Percentiles rank a stretch among this genome's conserved stretches.
Conservation (phyloP, 2,113 vertebrate species). For the Athene cunicularia region DNA sequence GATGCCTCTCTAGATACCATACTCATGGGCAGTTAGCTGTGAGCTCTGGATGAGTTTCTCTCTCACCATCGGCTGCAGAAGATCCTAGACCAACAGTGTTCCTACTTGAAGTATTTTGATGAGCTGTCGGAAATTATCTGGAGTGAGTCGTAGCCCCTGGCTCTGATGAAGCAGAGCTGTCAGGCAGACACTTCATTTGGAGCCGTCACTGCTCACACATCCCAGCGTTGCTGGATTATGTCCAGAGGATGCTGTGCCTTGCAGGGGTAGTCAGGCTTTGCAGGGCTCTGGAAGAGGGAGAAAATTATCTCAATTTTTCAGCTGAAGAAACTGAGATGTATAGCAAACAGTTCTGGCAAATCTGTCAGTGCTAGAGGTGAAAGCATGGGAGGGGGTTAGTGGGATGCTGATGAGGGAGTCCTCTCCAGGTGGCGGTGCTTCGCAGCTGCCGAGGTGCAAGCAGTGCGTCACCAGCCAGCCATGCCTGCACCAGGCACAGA, state of each 20-base stretch:
- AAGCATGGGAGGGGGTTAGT: not conserved
- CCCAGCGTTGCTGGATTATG: not conserved
- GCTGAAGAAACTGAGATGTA: not conserved
- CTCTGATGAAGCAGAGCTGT: not conserved
- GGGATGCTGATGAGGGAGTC: not conserved
- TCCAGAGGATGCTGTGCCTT: not conserved
- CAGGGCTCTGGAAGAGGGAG: not conserved
- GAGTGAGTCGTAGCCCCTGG: not conserved
- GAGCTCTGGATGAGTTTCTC: not conserved
- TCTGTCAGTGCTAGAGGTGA: not conserved
- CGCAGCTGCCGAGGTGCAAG: not conserved
- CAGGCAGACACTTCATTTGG: not conserved
- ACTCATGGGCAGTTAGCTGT: accelerated
- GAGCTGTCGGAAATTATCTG: not conserved
- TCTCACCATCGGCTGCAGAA: not conserved
- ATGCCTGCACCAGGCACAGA: not conserved
- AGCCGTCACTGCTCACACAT: accelerated
- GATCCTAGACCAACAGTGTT: not conserved
- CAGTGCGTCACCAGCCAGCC: not conserved
- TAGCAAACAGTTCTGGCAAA: not conserved
- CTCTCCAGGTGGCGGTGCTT: not conserved
- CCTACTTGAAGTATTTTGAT: not conserved
- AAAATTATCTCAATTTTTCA: not conserved
- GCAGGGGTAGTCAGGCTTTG: not conserved
- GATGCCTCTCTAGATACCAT: accelerated